These are phyloP conservation scores for Pangasius mekongensis DNA, from an alignment of 2,797 vertebrate genomes.

Conservation along the genomic window DNA sequence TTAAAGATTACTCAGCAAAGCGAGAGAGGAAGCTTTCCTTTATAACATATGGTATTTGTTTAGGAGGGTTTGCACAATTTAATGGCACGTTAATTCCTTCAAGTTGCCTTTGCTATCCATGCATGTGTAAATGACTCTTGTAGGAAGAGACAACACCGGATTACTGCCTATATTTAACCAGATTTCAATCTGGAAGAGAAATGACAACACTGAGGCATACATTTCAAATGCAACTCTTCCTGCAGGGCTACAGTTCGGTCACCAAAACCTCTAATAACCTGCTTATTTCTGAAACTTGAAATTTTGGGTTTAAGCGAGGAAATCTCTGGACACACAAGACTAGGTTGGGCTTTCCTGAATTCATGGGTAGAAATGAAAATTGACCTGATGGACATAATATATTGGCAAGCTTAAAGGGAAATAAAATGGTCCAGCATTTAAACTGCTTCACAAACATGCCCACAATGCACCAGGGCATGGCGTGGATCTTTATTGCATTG, in stretches of 20 bases:
- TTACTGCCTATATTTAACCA: neutral
- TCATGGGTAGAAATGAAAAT: neutral
- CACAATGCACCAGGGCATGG: too few relatives aligned
- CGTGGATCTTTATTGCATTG: neutral
- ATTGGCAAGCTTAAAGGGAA: neutral
- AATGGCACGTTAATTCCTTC: neutral
- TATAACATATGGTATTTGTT: neutral
- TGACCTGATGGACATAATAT: neutral
- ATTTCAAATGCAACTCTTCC: neutral
- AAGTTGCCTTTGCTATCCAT: neutral
- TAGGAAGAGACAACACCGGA: neutral
- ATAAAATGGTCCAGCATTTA: neutral
- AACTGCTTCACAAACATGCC: neutral
- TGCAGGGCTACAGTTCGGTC: neutral
- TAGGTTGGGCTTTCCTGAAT: neutral
- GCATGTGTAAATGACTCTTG: neutral
- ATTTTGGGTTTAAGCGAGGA: too few relatives aligned
- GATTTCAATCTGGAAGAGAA: constrained; percentile 5
- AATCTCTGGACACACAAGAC: neutral
- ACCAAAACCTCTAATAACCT: neutral
- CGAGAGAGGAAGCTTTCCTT: neutral
- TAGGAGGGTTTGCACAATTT: neutral
- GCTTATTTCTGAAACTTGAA: neutral
- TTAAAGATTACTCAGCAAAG: constrained; percentile 20
- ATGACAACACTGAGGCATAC: neutral